Conservation (phyloP, 1,140 invertebrate species). For the Euura saliciscinereae region DNA sequence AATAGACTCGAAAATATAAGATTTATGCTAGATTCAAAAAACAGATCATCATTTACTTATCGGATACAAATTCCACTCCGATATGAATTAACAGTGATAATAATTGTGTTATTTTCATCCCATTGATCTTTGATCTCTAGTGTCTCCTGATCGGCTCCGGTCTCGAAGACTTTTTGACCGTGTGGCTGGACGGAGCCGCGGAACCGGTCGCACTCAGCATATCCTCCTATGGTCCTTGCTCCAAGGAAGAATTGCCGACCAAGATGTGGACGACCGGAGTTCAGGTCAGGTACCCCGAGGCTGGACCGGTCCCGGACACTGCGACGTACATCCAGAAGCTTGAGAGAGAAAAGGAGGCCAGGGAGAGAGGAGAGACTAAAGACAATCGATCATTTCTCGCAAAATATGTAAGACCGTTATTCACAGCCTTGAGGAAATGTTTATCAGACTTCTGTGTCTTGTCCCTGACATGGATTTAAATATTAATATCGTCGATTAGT, state of each 20-base stretch:
- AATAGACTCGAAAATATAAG: conserved; percentile 41
- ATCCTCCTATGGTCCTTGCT: conserved; percentile 45
- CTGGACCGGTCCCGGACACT: conserved; percentile 76
- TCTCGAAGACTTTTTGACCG: conserved; percentile 48
- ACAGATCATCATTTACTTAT: conserved; percentile 5
- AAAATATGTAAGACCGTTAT: conserved; percentile 87
- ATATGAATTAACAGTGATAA: conserved; percentile 68
- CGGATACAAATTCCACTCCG: conserved; percentile 31
- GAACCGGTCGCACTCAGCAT: conserved; percentile 48
- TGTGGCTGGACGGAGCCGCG: conserved; percentile 50
- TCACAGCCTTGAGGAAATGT: not conserved
- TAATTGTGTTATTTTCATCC: conserved; percentile 72
- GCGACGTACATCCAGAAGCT: conserved; percentile 90
- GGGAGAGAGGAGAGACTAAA: conserved; percentile 86
- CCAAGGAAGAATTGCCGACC: conserved; percentile 31
- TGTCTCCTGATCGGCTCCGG: conserved; percentile 61
- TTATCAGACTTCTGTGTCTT: not conserved
- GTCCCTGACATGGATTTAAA: not conserved
- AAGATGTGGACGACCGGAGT: conserved; percentile 51
- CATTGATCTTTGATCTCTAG: conserved; percentile 67
- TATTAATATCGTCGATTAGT: not conserved
- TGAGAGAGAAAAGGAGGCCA: conserved; percentile 86
- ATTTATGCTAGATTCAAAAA: conserved; percentile 42
- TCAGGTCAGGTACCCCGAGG: conserved; percentile 49
- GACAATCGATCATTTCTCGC: conserved; percentile 94